Percentiles rank a stretch among this genome's conserved stretches.
These are phyloP conservation scores for Otocyon megalotis DNA, from an alignment of 2,113 vertebrate species.

Conservation along the genomic window DNA sequence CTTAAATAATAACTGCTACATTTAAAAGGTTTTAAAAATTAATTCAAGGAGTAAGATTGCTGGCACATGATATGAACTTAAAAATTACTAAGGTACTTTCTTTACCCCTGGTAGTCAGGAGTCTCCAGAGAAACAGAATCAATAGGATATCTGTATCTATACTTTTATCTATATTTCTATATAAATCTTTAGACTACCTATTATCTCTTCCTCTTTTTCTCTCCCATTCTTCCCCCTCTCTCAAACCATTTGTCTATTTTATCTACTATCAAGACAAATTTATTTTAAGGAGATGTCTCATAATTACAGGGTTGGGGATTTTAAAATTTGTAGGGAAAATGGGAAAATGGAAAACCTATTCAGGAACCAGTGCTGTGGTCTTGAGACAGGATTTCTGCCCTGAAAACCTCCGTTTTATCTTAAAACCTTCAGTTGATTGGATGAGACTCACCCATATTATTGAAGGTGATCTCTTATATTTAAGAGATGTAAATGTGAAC, in stretches of 20 bases:
- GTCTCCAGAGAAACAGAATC: not conserved
- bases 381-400: not conserved
- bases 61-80: not conserved
- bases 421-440: not conserved
- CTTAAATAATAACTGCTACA: not conserved
- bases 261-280: not conserved
- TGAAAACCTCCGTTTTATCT: not conserved
- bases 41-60: not conserved
- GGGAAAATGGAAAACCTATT: not conserved
- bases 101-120: not conserved
- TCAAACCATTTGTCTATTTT: not conserved
- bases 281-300: not conserved
- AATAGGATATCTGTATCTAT: not conserved
- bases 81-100: not conserved
- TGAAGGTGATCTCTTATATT: not conserved
- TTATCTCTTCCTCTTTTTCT: not conserved
- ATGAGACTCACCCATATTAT: not conserved
- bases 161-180: not conserved
- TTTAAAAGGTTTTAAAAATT: not conserved
- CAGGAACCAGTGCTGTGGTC: not conserved
- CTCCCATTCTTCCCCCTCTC: not conserved
- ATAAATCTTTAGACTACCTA: not conserved
- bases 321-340: not conserved
- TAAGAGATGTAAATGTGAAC: not conserved
- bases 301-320: not conserved